Evolutionary conservation across 2,113 vertebrate species (phyloP).

Genomic region (Pyxicephalus adspersus): DNA sequence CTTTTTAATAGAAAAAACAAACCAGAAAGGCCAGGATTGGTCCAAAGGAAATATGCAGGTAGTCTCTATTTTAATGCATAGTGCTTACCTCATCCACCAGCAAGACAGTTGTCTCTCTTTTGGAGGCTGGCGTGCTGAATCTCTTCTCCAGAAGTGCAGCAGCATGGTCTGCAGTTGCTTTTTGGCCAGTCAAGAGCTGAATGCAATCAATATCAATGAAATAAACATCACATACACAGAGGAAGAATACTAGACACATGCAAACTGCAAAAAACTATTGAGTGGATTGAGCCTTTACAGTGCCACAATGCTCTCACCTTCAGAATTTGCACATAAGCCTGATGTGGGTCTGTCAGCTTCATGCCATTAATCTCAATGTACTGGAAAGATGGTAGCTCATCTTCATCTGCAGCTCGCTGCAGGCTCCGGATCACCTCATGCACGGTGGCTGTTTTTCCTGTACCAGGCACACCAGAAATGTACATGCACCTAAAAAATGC

Average conservation of each 20-base stretch:
- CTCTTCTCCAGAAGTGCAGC: constrained; percentile 84
- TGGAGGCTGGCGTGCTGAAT: constrained; percentile 77
- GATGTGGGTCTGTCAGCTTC: constrained; percentile 97
- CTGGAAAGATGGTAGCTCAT: constrained; percentile 80
- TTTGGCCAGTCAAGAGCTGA: constrained; percentile 90
- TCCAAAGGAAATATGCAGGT: no score
- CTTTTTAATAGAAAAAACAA: no score
- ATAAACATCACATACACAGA: no score
- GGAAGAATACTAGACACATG: no score
- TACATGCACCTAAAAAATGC: constrained; percentile 88
- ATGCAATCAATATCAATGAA: not conserved
- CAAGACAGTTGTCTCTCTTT: constrained; percentile 85
- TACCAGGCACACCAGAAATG: constrained; percentile 95
- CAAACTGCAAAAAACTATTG: not conserved
- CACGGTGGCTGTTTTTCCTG: constrained; percentile 95
- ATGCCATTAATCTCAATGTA: constrained; percentile 94
- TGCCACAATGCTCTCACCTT: constrained; percentile 71
- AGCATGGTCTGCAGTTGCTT: constrained; percentile 87
- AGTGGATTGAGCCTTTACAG: not conserved
- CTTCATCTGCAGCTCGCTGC: constrained; percentile 77
- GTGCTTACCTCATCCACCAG: constrained; percentile 90
- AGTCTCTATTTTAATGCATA: not conserved
- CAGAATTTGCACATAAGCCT: constrained; percentile 93
- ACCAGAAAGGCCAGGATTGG: no score
- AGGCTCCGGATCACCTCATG: constrained; percentile 88